Evolutionary conservation across 2,113 vertebrate genomes (phyloP), one percentile per base, ranked within the genome.

Genomic region (Cricetomys ansorgei): DNA sequence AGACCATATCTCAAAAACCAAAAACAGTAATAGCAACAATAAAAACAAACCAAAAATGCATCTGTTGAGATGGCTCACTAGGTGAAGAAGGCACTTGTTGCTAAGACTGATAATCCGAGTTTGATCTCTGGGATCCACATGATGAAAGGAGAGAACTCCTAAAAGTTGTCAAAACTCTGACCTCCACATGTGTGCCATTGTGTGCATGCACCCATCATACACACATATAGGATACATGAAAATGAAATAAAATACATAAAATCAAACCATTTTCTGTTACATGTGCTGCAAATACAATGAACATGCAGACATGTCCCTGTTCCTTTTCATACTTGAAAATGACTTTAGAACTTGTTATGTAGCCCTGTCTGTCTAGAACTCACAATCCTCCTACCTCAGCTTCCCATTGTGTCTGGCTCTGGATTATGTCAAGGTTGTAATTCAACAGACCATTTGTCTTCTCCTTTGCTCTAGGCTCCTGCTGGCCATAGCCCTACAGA

Each of bases 11-110:
- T 12, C 4, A 48, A 76, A 43, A 73, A 7, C 2, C 37, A 62
- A 59, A 59, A 59, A n/a, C 77, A 57, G n/a, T 2, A 37, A 57
- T 2, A 37, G 19, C 34, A n/a, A 37, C 50, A 31, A 37, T 3
- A 12, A 59, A 81, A 81, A 59, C 5, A 57, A 88, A 11, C 65
- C 89, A 86, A 96, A 95, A 94, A 70, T 31, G 57, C 29, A 87
- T 13, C 85, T 95, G 40, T 94, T 50, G 3, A 21, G 72, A 27
- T 23, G 4, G 34, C 34, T 57, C 53, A 40, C 34, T 45, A 25
- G 21, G 53, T 57, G 3, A 81, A 59, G 3, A 81, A 59, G 55
- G 12, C 9, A 13, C 53, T 80, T 80, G 77, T 55, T n/a, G 77
- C 77, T 43, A 72, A 72, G 40, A 40, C n/a, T 79, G 76, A 55